Conservation (phyloP, 1,140 invertebrate species). For the Zaprionus vittiger region DNA sequence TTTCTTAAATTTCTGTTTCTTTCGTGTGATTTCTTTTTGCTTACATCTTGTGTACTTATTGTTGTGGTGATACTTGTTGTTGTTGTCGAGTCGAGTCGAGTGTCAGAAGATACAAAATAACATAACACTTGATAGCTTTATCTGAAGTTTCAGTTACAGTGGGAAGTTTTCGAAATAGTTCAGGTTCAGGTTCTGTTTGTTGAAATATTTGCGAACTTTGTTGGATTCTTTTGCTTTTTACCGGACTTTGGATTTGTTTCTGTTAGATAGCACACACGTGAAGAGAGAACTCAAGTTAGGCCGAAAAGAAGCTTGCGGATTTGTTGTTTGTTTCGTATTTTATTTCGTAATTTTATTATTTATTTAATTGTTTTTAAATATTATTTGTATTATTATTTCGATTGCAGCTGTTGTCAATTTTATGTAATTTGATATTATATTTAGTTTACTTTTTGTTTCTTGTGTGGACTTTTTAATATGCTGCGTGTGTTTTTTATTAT, state of each 20-base stretch:
- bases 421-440: constrained; percentile 17
- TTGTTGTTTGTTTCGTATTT: constrained; percentile 16
- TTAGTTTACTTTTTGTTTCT: constrained; percentile 44
- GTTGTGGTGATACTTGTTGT: constrained; percentile 30
- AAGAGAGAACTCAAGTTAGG: constrained; percentile 50
- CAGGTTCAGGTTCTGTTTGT: background rate
- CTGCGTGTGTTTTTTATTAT: constrained; percentile 74
- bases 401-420: constrained; percentile 12
- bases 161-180: constrained; percentile 16
- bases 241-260: background rate
- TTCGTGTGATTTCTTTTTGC: constrained; percentile 39
- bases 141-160: constrained; percentile 19
- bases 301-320: constrained; percentile 47
- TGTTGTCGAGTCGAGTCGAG: constrained; percentile 29
- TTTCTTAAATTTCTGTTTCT: constrained; percentile 27
- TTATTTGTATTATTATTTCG: constrained; percentile 7
- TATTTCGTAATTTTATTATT: background rate
- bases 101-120: constrained; percentile 50
- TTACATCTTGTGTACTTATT: constrained; percentile 55
- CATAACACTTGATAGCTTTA: constrained; percentile 47
- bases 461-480: constrained; percentile 56
- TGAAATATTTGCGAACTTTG: constrained; percentile 3
- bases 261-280: constrained; percentile 50
- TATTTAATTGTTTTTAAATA: background rate
- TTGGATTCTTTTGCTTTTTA: constrained; percentile 1